Evolutionary conservation across 2,888 invertebrate species (phyloP).

Genomic region (Eristalis intricaria): DNA sequence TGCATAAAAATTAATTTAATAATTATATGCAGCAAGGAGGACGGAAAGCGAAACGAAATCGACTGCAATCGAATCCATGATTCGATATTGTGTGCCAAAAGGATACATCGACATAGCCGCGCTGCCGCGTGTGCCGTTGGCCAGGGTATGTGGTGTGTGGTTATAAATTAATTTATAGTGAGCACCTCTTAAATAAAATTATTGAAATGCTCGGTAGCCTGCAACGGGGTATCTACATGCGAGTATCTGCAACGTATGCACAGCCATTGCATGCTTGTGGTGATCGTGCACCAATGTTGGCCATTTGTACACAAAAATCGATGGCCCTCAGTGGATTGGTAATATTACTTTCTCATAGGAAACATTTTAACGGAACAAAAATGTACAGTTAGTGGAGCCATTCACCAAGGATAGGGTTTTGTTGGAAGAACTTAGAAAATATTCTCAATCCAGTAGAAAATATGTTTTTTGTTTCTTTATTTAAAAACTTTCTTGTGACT

Average conservation of each 20-base stretch:
- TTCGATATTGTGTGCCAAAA: conserved; percentile 13
- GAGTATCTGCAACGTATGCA: conserved; percentile 10
- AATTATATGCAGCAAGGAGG: conserved; percentile 37
- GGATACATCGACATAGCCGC: conserved; percentile 3
- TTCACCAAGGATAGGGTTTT: no score
- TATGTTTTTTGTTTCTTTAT: no score
- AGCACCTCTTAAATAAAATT: conserved; percentile 59
- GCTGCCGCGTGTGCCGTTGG: not conserved
- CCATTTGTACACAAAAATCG: conserved; percentile 22
- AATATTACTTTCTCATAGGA: not conserved
- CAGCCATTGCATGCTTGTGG: not conserved
- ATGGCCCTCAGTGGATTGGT: not conserved
- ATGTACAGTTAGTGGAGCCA: not conserved
- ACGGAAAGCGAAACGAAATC: conserved; percentile 7
- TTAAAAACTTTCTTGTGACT: no score
- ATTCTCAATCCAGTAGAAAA: no score
- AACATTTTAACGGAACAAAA: not conserved
- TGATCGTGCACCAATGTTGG: conserved; percentile 10
- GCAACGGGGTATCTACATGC: conserved; percentile 7
- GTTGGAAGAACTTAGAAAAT: no score
- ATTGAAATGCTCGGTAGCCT: conserved; percentile 34
- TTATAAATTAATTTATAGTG: conserved; percentile 58
- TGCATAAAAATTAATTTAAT: conserved; percentile 61
- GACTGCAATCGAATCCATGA: conserved; percentile 30
- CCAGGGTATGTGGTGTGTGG: conserved; percentile 29